Base-by-base conservation (phyloP, 1,140 invertebrate species). In the Olivierus martensii region DNA sequence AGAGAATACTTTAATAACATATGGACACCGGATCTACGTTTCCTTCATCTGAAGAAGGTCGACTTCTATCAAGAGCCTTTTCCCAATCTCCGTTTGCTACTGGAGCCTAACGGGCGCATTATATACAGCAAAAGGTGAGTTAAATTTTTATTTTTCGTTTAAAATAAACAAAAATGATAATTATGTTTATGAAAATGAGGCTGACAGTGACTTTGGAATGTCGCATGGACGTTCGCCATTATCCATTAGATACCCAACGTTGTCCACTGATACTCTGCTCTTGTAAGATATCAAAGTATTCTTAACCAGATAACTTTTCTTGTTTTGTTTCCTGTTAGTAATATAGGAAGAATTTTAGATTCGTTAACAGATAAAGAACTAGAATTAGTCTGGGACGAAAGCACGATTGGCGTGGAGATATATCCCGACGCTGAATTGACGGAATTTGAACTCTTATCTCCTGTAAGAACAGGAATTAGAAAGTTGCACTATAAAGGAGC, bases 201-300 rank as follows among this genome's bases (percentile, higher is more conserved):
- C 19, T 55, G 12, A 51, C 53, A 5, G 14, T 55, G 44, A 47
- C 48, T 47, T 28, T 55, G 7, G 42, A 48, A 14, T 55, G 53
- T 15, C 48, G 47, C 2, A 55, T 55, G 53, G 41, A 55, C 21
- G 28, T 55, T 36, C 38, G 44, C 11, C 22, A 21, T 9, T 55
- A 51, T 28, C 53, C 53, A 2, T 35, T 55, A 3, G 53, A 55
- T 17, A 51, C 53, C 1, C 53, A 55, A 42, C n/a, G 22, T 14
- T 55, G 53, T 17, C 53, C 53, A 7, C 18, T 55, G 5, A 14
- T 55, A 15, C 50, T 55, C 12, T 55, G 53, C 38, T 48, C 53
- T 14, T 51, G 53, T 55, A 46, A 55, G 53, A 54, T 37, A 1
- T 39, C 10, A 17, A 3, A n/a, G 15, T 1, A 18, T 14, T n/a